Evolutionary conservation across 2,888 invertebrate genomes (phyloP).

Genomic region (Drosophila neotestacea): DNA sequence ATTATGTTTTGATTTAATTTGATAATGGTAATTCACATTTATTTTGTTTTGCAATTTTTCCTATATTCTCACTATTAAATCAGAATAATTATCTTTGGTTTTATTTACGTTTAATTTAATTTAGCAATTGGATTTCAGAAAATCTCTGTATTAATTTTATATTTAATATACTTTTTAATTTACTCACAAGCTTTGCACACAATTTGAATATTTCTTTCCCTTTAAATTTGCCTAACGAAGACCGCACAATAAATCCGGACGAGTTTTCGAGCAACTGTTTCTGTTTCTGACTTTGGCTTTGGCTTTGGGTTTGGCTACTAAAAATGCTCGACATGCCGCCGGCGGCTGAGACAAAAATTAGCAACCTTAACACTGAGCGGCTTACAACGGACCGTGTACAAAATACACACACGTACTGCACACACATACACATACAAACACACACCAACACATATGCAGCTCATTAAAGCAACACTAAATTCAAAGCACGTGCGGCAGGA

Average conservation of each 20-base stretch:
- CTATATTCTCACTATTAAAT: background rate
- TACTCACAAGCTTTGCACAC: constrained; percentile 34
- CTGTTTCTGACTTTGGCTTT: constrained; percentile 31
- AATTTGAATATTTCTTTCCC: constrained; percentile 39
- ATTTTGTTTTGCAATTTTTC: background rate
- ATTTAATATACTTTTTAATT: constrained; percentile 37
- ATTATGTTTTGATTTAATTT: background rate
- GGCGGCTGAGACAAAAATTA: constrained; percentile 75
- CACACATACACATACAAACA: constrained; percentile 30
- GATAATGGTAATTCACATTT: background rate
- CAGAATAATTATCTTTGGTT: background rate
- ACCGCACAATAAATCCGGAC: constrained; percentile 58
- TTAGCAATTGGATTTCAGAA: constrained; percentile 28
- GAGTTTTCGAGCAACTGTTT: constrained; percentile 32
- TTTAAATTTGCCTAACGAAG: constrained; percentile 48
- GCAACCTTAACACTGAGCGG: constrained; percentile 71
- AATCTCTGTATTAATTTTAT: constrained; percentile 19
- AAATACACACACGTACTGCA: constrained; percentile 55
- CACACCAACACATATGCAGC: constrained; percentile 65
- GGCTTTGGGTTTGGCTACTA: constrained; percentile 48
- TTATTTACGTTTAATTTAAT: constrained; percentile 18
- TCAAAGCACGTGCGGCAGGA: constrained; percentile 71
- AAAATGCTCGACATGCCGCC: constrained; percentile 75
- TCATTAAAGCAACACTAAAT: constrained; percentile 76
- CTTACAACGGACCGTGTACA: constrained; percentile 56